Evolutionary conservation across 2,888 invertebrate species (phyloP), one percentile per base, ranked within the genome.

Genomic region (Phalera bucephala): DNA sequence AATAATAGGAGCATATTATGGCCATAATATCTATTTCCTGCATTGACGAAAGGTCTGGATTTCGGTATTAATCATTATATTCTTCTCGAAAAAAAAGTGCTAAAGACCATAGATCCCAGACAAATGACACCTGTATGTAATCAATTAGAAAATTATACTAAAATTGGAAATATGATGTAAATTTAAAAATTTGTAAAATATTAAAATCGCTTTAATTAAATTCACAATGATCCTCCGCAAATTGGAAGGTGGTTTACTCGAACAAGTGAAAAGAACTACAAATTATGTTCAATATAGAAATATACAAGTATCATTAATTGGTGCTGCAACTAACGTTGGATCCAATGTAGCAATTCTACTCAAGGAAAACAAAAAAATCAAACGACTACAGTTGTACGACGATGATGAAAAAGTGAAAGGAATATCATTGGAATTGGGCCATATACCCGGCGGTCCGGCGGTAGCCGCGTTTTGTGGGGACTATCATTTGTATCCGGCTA

Each of bases 291-390:
- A 33, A 11, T 25, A 38, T 5, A 61, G 74, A 44, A 61, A 68
- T 49, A 45, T 81, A n/a, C 79, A 80, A 52, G 57, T 81, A 4
- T 72, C 80, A 3, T 51, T 81, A 1, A 51, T 81, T n/a, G 83
- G 82, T 3, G 79, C 79, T 5, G 72, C 63, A 14, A 72, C 58
- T 45, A 67, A 71, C 9, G 57, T 82, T 0, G 83, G 82, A 5
- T 63, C 70, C 22, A 76, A 77, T 37, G 53, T 82, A 26, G 65
- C 80, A 0, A 33, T 82, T 33, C 53, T 82, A 14, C 42, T 82
- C 10, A 81, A 75, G 44, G 67, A 67, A 13, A 82, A 76, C 33
- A 32, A 32, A n/a, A 72, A 75, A 46, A 60, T 84, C 14, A 54
- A 54, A 9, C 64, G 45, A 30, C 39, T 84, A 2, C 54, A 74